A percentile compares a stretch with the other conserved stretches of the same genome.
Evolutionary conservation across 2,797 vertebrate genomes (phyloP).

Genomic region (Myripristis murdjan): DNA sequence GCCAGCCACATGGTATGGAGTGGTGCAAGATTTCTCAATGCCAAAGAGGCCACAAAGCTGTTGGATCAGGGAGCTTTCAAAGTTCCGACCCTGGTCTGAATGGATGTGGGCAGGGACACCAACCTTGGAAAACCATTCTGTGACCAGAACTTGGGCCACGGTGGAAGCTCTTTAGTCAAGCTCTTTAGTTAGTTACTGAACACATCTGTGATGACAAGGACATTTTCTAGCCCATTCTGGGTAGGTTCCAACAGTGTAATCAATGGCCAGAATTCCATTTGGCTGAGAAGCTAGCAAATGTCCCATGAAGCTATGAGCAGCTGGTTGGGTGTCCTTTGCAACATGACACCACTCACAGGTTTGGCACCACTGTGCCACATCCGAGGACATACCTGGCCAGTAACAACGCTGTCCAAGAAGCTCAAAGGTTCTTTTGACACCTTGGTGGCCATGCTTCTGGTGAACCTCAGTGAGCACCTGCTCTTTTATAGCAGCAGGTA

Average conservation of each 20-base stretch:
- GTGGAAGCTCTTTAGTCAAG: slow-evolving; percentile 1
- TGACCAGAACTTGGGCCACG: too few relatives aligned
- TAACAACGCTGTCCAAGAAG: background rate
- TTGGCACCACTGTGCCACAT: too few relatives aligned
- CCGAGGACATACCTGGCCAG: too few relatives aligned
- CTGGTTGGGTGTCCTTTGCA: background rate
- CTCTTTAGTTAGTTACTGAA: background rate
- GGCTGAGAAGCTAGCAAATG: background rate
- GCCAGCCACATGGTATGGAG: too few relatives aligned
- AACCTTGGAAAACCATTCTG: too few relatives aligned
- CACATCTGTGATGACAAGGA: background rate
- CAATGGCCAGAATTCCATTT: background rate
- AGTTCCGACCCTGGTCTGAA: too few relatives aligned
- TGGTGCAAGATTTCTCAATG: too few relatives aligned
- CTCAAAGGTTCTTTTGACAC: background rate
- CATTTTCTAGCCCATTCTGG: background rate
- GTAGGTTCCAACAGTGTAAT: slow-evolving; percentile 4
- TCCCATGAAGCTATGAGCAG: background rate
- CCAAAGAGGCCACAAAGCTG: too few relatives aligned
- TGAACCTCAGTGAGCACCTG: background rate
- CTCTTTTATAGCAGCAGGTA: background rate
- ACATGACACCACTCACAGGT: background rate
- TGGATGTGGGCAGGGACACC: too few relatives aligned
- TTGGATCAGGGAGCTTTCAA: too few relatives aligned
- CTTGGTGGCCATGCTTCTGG: background rate